These are phyloP conservation scores for Euglossa dilemma DNA, from an alignment of 1,140 invertebrate species.

Conservation along the genomic window DNA sequence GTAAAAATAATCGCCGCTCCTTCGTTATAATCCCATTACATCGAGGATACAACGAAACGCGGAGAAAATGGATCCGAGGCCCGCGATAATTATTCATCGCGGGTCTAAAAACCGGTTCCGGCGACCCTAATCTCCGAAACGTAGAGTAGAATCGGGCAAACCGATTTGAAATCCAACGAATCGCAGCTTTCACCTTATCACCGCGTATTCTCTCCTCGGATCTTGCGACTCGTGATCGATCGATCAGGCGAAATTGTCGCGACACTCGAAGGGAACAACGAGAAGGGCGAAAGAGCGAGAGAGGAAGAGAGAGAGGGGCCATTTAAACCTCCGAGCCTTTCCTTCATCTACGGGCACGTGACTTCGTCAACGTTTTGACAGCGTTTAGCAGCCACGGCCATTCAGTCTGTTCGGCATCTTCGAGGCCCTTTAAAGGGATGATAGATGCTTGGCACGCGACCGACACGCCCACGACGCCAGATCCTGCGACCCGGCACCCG, in stretches of 20 bases:
- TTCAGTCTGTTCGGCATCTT: conserved; percentile 63
- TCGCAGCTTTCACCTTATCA: background rate
- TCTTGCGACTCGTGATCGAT: conserved; percentile 24
- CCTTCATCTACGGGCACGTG: conserved; percentile 73
- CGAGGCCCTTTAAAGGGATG: conserved; percentile 77
- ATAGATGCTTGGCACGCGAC: conserved; percentile 82
- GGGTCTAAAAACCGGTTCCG: too few relatives aligned
- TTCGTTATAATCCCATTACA: too few relatives aligned
- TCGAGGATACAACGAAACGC: too few relatives aligned
- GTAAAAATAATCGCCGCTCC: too few relatives aligned
- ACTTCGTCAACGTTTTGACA: conserved; percentile 73
- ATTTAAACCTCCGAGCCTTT: conserved; percentile 8
- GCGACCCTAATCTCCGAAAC: too few relatives aligned
- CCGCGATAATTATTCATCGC: too few relatives aligned
- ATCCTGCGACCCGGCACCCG: conserved; percentile 7
- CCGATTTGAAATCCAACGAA: background rate
- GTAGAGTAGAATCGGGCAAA: too few relatives aligned
- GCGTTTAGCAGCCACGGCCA: conserved; percentile 64
- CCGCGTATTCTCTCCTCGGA: background rate
- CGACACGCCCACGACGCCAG: conserved; percentile 72
- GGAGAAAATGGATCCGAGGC: too few relatives aligned
- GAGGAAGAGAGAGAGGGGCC: conserved; percentile 4
- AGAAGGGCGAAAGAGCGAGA: too few relatives aligned
- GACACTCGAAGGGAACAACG: conserved; percentile 62
- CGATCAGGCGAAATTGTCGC: conserved; percentile 70